Evolutionary conservation across 35 echinoderm and acorn worm genomes (phyloP), one percentile per base, ranked within the genome.

Genomic region (Holothuria glaberrima): DNA sequence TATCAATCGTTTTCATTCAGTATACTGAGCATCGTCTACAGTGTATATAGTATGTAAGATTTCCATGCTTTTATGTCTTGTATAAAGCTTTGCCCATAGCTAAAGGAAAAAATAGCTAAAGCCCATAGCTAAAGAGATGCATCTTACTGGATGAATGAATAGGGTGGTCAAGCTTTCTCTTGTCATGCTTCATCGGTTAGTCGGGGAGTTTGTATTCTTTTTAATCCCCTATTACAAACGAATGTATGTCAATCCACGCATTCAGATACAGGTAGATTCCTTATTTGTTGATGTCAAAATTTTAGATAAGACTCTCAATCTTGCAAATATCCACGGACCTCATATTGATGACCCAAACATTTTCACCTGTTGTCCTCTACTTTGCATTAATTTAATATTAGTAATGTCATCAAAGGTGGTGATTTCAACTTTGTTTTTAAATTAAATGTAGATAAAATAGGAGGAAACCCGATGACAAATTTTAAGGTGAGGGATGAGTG

Each of bases 91-190:
- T 28, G 61, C 27, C 17, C 61, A 5, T 46, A 65, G 61, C 17
- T 65, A 21, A 16, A 5, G 27, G 19, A 65, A 65, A 6, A n/a
- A n/a, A n/a, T n/a, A n/a, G n/a, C n/a, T n/a, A 6, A n/a, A n/a
- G 6, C 27, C 27, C 27, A n/a, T 65, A 28, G 20, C 19, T n/a
- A 28, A 30, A 75, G 30, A 5, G 18, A 28, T 31, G 24, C 18
- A 36, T 35, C 71, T 75, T 75, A 35, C 71, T 75, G 71, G 71
- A 75, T 7, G 30, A 75, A 75, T 75, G 71, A 33, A 75, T 75
- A 28, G 5, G 71, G 71, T 3, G 71, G n/a, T n/a, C n/a, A n/a
- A n/a, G n/a, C n/a, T n/a, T n/a, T n/a, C n/a, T n/a, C n/a, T n/a
- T n/a, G n/a, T n/a, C n/a, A n/a, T n/a, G n/a, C n/a, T n/a, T n/a